Percentiles rank a stretch among this genome's conserved stretches.
Evolutionary conservation across 2,888 invertebrate genomes (phyloP).

Genomic region (Nipponacmea schrenckii): DNA sequence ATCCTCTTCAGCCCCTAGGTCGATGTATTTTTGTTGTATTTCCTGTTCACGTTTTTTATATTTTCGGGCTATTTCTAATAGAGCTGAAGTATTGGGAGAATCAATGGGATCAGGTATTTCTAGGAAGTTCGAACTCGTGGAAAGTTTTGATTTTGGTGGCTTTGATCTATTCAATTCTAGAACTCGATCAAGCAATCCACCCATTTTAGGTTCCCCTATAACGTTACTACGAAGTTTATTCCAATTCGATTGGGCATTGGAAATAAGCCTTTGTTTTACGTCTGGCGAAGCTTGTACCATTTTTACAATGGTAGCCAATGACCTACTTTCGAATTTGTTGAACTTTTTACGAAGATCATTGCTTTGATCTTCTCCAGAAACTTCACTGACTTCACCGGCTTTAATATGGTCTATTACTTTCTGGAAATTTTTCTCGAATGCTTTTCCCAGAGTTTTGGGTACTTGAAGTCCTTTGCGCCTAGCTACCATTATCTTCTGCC

Average conservation of each 20-base stretch:
- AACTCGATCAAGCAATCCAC: neutral
- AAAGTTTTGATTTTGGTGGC: neutral
- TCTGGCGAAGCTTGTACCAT: slow-evolving; percentile 22
- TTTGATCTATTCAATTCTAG: neutral
- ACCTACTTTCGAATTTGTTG: slow-evolving; percentile 29
- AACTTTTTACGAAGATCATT: slow-evolving; percentile 19
- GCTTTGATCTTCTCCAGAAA: slow-evolving; percentile 9
- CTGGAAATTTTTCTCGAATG: slow-evolving; percentile 43
- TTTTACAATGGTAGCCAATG: slow-evolving; percentile 34
- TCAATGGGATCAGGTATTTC: neutral
- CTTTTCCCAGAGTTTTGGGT: slow-evolving; percentile 39
- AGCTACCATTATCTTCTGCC: slow-evolving; percentile 12
- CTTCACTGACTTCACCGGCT: slow-evolving; percentile 28
- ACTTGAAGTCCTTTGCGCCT: slow-evolving; percentile 15
- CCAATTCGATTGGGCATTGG: neutral
- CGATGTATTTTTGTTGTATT: no score
- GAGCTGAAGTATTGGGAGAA: neutral
- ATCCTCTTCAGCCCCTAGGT: no score
- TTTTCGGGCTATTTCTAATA: neutral
- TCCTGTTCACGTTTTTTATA: neutral
- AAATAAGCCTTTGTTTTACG: neutral
- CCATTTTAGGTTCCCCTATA: neutral
- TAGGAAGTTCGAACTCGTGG: neutral
- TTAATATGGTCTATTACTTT: slow-evolving; percentile 35
- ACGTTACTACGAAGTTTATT: neutral